Percentiles rank a stretch among this genome's conserved stretches.
These are phyloP conservation scores for Ditylenchus weischeri DNA, from an alignment of 2,888 invertebrate species.

Conservation along the genomic window DNA sequence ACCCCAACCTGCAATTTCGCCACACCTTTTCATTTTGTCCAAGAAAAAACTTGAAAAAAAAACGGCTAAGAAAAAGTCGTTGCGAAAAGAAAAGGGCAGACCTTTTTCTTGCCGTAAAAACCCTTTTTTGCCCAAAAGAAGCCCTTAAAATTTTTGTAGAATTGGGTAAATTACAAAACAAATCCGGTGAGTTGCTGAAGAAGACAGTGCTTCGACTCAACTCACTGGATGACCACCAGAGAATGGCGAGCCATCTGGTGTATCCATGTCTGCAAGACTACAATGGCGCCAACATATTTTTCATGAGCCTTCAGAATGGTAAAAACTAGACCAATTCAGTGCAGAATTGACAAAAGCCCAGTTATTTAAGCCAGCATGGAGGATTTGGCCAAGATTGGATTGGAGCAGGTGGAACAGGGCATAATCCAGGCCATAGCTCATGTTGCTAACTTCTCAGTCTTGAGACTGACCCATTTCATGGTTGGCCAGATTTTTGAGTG, in stretches of 20 bases:
- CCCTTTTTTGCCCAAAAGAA: no score
- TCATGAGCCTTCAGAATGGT: slow-evolving; percentile 10
- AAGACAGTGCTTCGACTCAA: slow-evolving; percentile 8
- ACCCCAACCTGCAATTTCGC: no score
- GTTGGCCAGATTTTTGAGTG: background rate
- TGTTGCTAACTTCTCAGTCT: slow-evolving; percentile 11
- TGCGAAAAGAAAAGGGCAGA: no score
- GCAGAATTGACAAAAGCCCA: no score
- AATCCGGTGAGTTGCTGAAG: background rate
- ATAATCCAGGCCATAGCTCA: slow-evolving; percentile 6
- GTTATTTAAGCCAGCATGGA: background rate
- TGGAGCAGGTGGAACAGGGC: slow-evolving; percentile 5
- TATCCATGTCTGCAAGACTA: slow-evolving; percentile 9
- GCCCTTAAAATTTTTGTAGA: no score
- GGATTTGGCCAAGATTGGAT: background rate
- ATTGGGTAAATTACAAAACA: background rate
- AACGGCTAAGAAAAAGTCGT: no score
- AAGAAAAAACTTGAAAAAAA: no score
- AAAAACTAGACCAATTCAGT: background rate
- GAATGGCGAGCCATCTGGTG: background rate
- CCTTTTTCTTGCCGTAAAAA: no score
- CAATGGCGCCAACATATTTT: slow-evolving; percentile 9
- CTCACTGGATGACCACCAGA: background rate
- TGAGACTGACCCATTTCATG: slow-evolving; percentile 13
- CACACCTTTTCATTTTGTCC: no score